Base-by-base conservation (phyloP, 2,888 invertebrate species). In the Itoplectis maculator region DNA sequence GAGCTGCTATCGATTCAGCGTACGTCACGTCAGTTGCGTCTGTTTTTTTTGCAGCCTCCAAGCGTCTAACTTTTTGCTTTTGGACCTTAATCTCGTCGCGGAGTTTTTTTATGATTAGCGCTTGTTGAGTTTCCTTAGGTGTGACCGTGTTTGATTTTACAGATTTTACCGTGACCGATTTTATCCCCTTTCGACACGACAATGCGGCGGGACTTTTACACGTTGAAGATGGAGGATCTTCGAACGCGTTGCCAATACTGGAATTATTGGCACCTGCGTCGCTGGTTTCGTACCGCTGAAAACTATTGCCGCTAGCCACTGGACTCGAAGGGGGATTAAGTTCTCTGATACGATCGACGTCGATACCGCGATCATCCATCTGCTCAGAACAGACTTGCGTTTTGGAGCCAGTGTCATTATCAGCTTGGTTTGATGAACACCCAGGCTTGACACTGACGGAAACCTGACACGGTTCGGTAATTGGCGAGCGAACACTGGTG, bases 121-220 rank as follows among this genome's bases (percentile, higher is more conserved):
- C 49, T 20, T 73, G 47, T 9, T 18, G 49, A 73, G 61, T 11
- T 73, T 49, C 72, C 18, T 18, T 73, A 73, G 61, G 13, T 49
- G 70, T 23, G 61, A n/a, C n/a, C n/a, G n/a, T n/a, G n/a, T n/a
- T n/a, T n/a, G n/a, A n/a, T n/a, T n/a, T n/a, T n/a, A n/a, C n/a
- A n/a, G n/a, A n/a, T n/a, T n/a, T n/a, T n/a, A n/a, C n/a, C n/a
- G n/a, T n/a, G n/a, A 49, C 61, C 11, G 49, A 20, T 49, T 49
- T 59, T 11, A 35, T 49, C 35, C 13, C 20, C 13, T 37, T n/a
- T 23, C 2, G 29, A 47, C 8, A 9, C 15, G 29, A 47, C 45
- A 45, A 15, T 47, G 9, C 20, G n/a, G 9, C 13, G 3, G 29
- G 47, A 47, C n/a, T 47, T 5, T 47, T n/a, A 47, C 29, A 5